Conservation (phyloP, 2,888 invertebrate species). For the Caenorhabditis japonica region DNA sequence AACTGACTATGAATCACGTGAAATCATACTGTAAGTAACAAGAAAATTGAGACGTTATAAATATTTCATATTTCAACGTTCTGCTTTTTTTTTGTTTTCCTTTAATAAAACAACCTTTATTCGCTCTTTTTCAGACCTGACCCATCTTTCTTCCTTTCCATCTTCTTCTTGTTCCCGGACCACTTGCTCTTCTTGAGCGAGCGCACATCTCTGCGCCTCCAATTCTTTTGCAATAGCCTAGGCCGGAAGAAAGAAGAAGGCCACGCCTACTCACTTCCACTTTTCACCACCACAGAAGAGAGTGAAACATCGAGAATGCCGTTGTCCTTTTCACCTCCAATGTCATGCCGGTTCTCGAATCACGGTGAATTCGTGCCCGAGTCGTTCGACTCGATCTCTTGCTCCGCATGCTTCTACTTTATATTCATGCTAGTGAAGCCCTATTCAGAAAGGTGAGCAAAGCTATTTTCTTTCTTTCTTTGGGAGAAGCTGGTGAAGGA, state of each 20-base stretch:
- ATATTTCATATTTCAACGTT: no score
- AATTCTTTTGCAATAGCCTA: neutral
- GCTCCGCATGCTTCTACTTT: constrained; percentile 61
- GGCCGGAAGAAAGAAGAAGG: no score
- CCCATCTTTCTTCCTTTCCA: neutral
- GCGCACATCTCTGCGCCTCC: constrained; percentile 15
- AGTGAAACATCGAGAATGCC: no score
- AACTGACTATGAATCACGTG: no score
- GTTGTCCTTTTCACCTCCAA: no score
- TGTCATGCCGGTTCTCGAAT: constrained; percentile 60
- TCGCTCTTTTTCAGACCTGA: no score
- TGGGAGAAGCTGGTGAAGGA: constrained; percentile 2
- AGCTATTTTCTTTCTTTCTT: constrained; percentile 16
- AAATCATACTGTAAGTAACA: no score
- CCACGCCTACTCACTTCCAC: constrained; percentile 24
- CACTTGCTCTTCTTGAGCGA: constrained; percentile 9
- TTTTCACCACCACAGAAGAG: no score
- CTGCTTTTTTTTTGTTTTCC: no score
- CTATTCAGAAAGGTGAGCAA: constrained; percentile 32
- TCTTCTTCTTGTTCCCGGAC: constrained; percentile 8
- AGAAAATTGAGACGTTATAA: no score
- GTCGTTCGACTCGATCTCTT: constrained; percentile 55
- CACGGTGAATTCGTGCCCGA: constrained; percentile 41
- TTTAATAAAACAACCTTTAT: no score
- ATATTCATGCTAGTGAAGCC: constrained; percentile 52